These are phyloP conservation scores for Barbus barbus DNA, from an alignment of 2,113 vertebrate genomes.

Conservation along the genomic window DNA sequence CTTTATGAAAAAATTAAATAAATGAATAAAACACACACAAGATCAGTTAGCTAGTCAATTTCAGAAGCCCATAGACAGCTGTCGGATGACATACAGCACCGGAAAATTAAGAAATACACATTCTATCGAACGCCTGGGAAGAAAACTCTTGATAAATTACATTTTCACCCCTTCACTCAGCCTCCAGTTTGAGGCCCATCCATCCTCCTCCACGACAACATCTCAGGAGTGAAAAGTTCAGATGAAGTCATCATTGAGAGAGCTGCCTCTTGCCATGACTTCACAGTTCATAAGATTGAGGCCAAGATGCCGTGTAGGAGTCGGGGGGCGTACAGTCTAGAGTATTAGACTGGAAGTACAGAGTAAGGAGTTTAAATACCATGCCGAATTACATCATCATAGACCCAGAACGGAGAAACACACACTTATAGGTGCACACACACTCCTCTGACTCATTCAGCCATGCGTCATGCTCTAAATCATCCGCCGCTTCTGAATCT, in stretches of 20 bases:
- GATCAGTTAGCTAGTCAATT: not conserved
- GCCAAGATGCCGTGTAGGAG: slow-evolving; percentile 43
- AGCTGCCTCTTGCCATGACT: slow-evolving; percentile 58
- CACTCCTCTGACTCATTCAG: slow-evolving; percentile 28
- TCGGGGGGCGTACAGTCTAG: slow-evolving; percentile 40
- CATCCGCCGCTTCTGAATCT: slow-evolving; percentile 45
- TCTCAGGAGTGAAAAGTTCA: slow-evolving; percentile 61
- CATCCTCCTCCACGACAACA: slow-evolving; percentile 23
- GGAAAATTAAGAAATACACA: slow-evolving; percentile 1
- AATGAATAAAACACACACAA: not conserved
- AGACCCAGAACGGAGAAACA: slow-evolving; percentile 24
- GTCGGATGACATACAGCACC: not conserved
- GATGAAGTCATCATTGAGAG: slow-evolving; percentile 67
- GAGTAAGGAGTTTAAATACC: slow-evolving; percentile 45
- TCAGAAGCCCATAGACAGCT: not conserved
- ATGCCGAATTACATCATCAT: slow-evolving; percentile 72
- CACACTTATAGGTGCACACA: not conserved
- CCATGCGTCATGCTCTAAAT: slow-evolving; percentile 63
- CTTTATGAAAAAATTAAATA: not conserved
- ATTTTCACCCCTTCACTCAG: not conserved
- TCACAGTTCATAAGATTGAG: slow-evolving; percentile 59
- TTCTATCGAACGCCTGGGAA: slow-evolving; percentile 13
- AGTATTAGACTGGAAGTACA: slow-evolving; percentile 53
- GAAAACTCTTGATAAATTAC: not conserved
- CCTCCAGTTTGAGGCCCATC: not conserved